Conservation (phyloP, 37 sponge, comb jelly and placozoan genomes). For the Beroe forskalii region DNA sequence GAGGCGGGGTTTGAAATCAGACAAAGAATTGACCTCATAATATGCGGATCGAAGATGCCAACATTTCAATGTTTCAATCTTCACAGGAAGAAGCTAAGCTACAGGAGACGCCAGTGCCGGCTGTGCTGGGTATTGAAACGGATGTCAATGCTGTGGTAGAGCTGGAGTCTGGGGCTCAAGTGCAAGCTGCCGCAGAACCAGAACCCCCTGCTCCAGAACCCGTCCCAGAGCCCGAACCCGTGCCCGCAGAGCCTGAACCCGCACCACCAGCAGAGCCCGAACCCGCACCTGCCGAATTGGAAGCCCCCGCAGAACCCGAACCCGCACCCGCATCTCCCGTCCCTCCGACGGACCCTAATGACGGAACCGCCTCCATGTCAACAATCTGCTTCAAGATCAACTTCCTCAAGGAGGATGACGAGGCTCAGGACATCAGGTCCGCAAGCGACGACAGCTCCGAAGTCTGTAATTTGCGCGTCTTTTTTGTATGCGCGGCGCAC, state of each 20-base stretch:
- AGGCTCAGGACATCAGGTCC: constrained; percentile 45
- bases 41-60: no score
- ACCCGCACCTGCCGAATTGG: neutral
- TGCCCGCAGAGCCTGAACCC: neutral
- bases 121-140: neutral
- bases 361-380: neutral
- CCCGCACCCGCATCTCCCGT: neutral
- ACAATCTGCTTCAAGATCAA: constrained; percentile 27
- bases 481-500: no score
- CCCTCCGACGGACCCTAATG: neutral
- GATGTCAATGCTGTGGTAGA: neutral
- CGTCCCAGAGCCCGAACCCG: neutral
- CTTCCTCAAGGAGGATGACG: constrained; percentile 1
- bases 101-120: neutral
- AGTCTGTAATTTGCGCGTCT: no score
- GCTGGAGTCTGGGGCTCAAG: neutral
- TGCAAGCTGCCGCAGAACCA: neutral
- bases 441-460: no score
- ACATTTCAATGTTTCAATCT: no score
- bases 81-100: neutral
- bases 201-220: neutral
- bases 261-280: neutral
- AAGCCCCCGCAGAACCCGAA: neutral
- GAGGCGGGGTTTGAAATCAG: no score
- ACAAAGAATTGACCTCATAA: no score